These are phyloP conservation scores for Noctua janthe DNA, from an alignment of 2,888 invertebrate genomes.

Conservation along the genomic window DNA sequence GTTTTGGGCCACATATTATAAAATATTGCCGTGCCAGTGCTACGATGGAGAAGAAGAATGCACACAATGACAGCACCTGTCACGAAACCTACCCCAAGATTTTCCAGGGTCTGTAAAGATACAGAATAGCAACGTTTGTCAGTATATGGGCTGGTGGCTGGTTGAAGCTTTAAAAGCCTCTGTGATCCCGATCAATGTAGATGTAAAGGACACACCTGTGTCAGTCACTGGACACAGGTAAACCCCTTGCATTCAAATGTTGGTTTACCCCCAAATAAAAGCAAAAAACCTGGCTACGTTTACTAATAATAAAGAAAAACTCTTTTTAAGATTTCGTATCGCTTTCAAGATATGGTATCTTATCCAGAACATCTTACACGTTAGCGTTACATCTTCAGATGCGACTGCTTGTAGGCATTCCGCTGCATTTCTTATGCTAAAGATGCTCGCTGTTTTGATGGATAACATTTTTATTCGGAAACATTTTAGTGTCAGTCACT, in stretches of 20 bases:
- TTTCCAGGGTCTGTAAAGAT: not conserved
- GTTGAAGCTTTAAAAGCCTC: not conserved
- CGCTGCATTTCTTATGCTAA: slow-evolving; percentile 78
- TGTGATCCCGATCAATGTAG: not conserved
- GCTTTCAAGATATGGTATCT: slow-evolving; percentile 8
- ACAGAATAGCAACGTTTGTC: not conserved
- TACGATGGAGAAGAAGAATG: not conserved
- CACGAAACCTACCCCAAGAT: not conserved
- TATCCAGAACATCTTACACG: slow-evolving; percentile 47
- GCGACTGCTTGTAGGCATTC: slow-evolving; percentile 68
- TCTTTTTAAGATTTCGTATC: not conserved
- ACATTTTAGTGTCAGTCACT: slow-evolving; percentile 82
- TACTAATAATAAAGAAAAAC: not conserved
- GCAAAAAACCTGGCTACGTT: not conserved
- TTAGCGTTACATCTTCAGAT: slow-evolving; percentile 35
- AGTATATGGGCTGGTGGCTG: not conserved
- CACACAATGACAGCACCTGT: not conserved
- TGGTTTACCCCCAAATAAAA: not conserved
- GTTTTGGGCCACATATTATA: not conserved
- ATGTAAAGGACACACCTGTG: not conserved
- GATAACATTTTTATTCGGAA: slow-evolving; percentile 85
- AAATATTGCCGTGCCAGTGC: not conserved
- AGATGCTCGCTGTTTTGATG: slow-evolving; percentile 81
- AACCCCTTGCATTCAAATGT: not conserved
- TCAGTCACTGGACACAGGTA: not conserved